Conservation (phyloP, 1,140 invertebrate species). For the Drosophila simulans region DNA sequence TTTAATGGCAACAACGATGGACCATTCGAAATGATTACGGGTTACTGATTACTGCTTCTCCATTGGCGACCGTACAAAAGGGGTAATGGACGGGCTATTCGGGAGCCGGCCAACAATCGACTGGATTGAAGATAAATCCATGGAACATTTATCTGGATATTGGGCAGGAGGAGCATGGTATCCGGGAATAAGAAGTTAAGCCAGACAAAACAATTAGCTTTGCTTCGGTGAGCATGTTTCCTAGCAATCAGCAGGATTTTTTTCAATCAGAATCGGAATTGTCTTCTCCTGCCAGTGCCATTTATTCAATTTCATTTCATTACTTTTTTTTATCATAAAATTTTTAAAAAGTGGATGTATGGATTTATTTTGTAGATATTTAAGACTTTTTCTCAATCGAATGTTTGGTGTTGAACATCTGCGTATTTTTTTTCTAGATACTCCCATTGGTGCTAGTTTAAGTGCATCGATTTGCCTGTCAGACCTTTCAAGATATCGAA, state of each 20-base stretch:
- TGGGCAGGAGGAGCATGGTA: neutral
- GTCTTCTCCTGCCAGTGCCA: neutral
- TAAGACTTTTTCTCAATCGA: neutral
- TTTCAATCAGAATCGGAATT: slow-evolving; percentile 13
- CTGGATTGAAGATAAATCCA: slow-evolving; percentile 16
- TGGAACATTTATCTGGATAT: slow-evolving; percentile 18
- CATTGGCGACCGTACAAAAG: slow-evolving; percentile 2
- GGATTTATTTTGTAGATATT: too few relatives aligned
- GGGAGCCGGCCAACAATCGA: slow-evolving; percentile 4
- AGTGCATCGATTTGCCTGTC: neutral
- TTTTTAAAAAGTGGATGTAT: neutral
- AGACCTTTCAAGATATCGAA: neutral
- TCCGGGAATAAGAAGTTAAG: slow-evolving; percentile 23
- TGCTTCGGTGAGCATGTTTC: slow-evolving; percentile 33
- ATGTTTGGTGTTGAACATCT: neutral
- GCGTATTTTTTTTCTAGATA: neutral
- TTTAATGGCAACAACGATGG: slow-evolving; percentile 50
- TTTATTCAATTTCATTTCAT: slow-evolving; percentile 7
- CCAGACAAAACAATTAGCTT: slow-evolving; percentile 49
- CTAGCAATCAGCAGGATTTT: slow-evolving; percentile 3
- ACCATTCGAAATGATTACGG: slow-evolving; percentile 58
- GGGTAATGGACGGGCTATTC: slow-evolving; percentile 9
- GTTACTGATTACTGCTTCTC: slow-evolving; percentile 57
- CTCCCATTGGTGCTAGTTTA: neutral
- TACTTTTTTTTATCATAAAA: neutral